A percentile compares a stretch with the other conserved stretches of the same genome.
phyloP scores from a whole-genome alignment of 2,797 vertebrate species.

The Pseudomugil gertrudae region DNA sequence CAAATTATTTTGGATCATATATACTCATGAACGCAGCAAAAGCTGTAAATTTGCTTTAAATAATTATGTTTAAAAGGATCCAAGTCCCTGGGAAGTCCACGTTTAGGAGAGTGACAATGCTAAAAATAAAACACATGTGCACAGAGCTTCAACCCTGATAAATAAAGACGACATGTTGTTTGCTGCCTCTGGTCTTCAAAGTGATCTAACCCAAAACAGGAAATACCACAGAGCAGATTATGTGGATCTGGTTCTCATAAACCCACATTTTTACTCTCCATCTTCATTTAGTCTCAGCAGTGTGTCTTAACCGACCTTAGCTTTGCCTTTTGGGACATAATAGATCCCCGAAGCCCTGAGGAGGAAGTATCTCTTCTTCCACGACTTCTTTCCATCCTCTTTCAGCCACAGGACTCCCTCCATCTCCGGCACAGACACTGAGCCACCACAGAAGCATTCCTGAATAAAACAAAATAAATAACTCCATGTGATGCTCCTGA shows the following conservation, averaged over 20 bases:
- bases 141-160: background rate
- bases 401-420: slow-evolving; percentile 97
- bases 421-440: slow-evolving; percentile 96
- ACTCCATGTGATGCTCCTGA: background rate
- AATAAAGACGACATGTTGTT: background rate
- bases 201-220: slow-evolving; percentile 62
- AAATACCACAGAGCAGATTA: slow-evolving; percentile 66
- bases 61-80: slow-evolving; percentile 23
- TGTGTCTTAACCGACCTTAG: slow-evolving; percentile 64
- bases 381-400: slow-evolving; percentile 98
- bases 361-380: slow-evolving; percentile 99
- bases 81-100: background rate
- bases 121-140: slow-evolving; percentile 36
- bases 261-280: slow-evolving; percentile 5
- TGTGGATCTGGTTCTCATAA: slow-evolving; percentile 55
- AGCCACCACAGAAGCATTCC: slow-evolving; percentile 97
- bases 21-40: background rate
- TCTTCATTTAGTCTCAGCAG: background rate
- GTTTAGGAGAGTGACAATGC: background rate
- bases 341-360: slow-evolving; percentile 96
- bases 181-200: slow-evolving; percentile 38
- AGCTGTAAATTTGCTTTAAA: slow-evolving; percentile 32
- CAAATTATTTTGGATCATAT: background rate
- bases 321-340: slow-evolving; percentile 92
- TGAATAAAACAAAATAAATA: slow-evolving; percentile 46